Conservation (phyloP, 2,797 vertebrate species). For the Yasuhikotakia modesta region DNA sequence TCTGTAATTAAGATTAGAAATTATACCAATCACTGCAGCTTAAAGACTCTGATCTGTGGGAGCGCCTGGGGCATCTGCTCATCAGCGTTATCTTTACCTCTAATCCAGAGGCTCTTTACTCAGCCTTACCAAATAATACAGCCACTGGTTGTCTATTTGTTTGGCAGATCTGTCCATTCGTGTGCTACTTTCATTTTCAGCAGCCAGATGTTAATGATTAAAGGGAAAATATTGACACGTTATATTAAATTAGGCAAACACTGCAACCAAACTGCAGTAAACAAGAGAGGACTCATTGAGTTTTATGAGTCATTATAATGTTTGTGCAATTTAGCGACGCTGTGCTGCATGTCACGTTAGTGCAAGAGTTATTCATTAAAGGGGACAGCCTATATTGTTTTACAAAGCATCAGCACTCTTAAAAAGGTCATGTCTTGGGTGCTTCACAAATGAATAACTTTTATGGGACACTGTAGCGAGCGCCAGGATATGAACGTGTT, state of each 20-base stretch:
- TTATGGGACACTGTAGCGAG: constrained; percentile 52
- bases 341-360: constrained; percentile 70
- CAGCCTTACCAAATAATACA: constrained; percentile 62
- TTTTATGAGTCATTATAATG: constrained; percentile 80
- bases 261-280: constrained; percentile 73
- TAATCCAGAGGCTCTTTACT: constrained; percentile 63
- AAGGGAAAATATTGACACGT: constrained; percentile 81
- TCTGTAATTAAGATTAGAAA: constrained; percentile 82
- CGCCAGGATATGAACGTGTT: constrained; percentile 54
- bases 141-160: constrained; percentile 67
- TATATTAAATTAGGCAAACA: constrained; percentile 81
- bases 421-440: constrained; percentile 52
- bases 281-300: constrained; percentile 77
- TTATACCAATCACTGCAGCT: constrained; percentile 77
- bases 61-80: constrained; percentile 73
- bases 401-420: constrained; percentile 42
- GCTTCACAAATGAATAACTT: constrained; percentile 59
- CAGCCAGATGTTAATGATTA: constrained; percentile 86
- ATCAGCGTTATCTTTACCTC: constrained; percentile 63
- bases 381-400: constrained; percentile 44
- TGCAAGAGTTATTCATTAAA: constrained; percentile 56
- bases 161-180: constrained; percentile 72
- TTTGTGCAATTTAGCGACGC: constrained; percentile 81
- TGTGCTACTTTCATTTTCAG: constrained; percentile 75
- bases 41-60: constrained; percentile 71